A percentile compares a stretch with the other conserved stretches of the same genome.
Conservation (phyloP, 2,888 invertebrate genomes). For the Iphiclides podalirius region DNA sequence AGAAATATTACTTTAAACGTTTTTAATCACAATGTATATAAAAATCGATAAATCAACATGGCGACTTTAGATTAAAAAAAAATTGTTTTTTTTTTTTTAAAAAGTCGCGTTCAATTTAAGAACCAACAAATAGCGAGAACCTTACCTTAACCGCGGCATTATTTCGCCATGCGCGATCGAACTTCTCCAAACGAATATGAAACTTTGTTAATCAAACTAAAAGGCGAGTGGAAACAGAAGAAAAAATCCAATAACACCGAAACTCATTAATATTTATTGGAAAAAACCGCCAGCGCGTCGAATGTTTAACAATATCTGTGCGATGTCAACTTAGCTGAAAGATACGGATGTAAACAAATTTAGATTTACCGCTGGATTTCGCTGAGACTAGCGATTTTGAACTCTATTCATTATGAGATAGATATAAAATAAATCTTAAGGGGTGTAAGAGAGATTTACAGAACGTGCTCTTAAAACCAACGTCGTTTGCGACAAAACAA, state of each 20-base stretch:
- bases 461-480: conserved; percentile 25
- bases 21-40: background rate
- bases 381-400: conserved; percentile 25
- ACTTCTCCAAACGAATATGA: conserved; percentile 29
- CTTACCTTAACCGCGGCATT: conserved; percentile 13
- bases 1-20: background rate
- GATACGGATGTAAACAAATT: conserved; percentile 26
- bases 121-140: background rate
- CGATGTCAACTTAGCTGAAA: conserved; percentile 48
- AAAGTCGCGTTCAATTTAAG: background rate
- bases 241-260: conserved; percentile 41
- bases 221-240: conserved; percentile 34
- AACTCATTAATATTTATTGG: conserved; percentile 62
- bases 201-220: conserved; percentile 66
- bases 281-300: conserved; percentile 43
- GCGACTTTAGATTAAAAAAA: background rate
- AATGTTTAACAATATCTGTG: conserved; percentile 55
- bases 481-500: background rate
- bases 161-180: conserved; percentile 9
- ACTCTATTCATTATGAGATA: conserved; percentile 24
- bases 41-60: background rate
- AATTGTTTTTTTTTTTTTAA: background rate
- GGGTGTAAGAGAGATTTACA: conserved; percentile 25
- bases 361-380: conserved; percentile 22
- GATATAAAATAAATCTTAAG: conserved; percentile 32